Base-by-base conservation (phyloP, 1,140 invertebrate genomes). In the Hylaeus volcanicus region DNA sequence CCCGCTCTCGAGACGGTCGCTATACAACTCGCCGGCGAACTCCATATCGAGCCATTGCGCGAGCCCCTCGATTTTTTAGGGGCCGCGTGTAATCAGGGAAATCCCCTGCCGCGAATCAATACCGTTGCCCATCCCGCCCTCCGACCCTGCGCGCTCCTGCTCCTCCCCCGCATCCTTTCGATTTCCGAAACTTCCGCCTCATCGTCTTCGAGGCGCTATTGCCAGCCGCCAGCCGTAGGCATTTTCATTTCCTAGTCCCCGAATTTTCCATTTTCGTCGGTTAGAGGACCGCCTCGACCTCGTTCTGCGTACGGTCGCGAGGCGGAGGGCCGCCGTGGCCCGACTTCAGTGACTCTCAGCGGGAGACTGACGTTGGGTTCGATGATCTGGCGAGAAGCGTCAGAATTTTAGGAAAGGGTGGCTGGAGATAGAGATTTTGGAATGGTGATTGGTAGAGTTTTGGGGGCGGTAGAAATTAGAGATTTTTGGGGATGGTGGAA, bases 241-340 rank as follows among this genome's bases (percentile, higher is more conserved):
- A 89, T 89, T 88, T 85, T 88, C 85, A 88, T 88, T 88, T 88
- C 80, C 83, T 75, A 78, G 51, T 63, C 60, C 14, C 51, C 82
- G 64, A 82, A 90, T 90, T 86, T 88, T 86, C 84, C 84, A 85
- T 87, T 89, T 88, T 71, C 87, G 79, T 72, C 69, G 55, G 53
- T 63, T 66, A 39, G 65, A 63, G 8, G 26, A 41, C n/a, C 51
- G 6, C 41, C 56, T 8, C 37, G 3, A 26, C 53, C 48, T 48
- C 39, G 43, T 69, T 55, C 15, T n/a, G 5, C 14, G 37, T 41
- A 53, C 11, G 9, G 51, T 48, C 2, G 43, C 1, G 11, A 61
- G 41, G 26, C 39, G 37, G 26, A n/a, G 12, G 41, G 3, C 26
- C 26, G 26, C 26, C 26, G 26, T 26, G 26, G 26, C 26, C 26